Conservation (phyloP, 1,140 invertebrate species). For the Drosophila grimshawi region DNA sequence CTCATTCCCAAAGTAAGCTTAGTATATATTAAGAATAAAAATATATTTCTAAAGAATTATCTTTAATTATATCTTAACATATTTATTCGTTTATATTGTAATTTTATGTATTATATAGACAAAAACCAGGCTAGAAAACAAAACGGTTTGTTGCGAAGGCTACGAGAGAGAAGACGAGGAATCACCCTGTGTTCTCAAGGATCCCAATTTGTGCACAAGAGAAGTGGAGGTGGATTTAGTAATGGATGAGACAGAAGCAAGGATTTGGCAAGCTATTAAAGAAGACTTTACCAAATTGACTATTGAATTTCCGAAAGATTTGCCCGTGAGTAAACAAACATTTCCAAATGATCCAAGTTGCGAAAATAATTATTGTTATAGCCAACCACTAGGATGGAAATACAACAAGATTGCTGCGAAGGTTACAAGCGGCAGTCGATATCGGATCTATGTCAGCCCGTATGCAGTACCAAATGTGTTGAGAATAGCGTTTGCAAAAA, state of each 20-base stretch:
- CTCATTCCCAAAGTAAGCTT: no score
- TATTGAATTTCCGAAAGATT: background rate
- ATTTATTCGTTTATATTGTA: no score
- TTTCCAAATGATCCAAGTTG: background rate
- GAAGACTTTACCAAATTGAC: background rate
- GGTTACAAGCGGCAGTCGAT: constrained; percentile 85
- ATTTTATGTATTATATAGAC: background rate
- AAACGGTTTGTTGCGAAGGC: background rate
- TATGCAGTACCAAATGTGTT: constrained; percentile 14
- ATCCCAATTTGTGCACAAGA: constrained; percentile 18
- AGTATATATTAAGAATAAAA: no score
- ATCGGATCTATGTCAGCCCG: constrained; percentile 35
- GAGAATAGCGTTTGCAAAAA: constrained; percentile 45
- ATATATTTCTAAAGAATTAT: no score
- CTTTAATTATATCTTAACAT: no score
- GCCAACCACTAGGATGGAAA: no score
- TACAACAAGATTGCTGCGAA: constrained; percentile 83
- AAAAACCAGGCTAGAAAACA: background rate
- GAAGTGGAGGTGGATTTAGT: background rate
- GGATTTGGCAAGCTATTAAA: background rate
- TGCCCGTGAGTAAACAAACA: background rate
- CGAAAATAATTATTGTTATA: background rate
- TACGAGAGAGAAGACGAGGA: background rate
- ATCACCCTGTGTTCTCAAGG: background rate
- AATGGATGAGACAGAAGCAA: background rate